A percentile compares a stretch with the other conserved stretches of the same genome.
These are phyloP conservation scores for Drymonia ruficornis DNA, from an alignment of 2,888 invertebrate species.

Conservation along the genomic window DNA sequence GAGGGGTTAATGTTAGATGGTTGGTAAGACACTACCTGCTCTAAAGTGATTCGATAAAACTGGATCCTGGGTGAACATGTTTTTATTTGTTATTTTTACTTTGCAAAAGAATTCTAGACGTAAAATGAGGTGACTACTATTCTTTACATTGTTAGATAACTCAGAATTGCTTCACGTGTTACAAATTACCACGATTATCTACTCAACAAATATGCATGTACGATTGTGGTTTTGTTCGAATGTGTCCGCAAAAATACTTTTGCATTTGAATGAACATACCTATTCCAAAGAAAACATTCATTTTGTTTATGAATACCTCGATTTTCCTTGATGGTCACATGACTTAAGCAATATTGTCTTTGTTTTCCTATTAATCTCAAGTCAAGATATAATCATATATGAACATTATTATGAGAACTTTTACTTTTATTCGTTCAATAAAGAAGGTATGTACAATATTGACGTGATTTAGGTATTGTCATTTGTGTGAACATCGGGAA, in stretches of 20 bases:
- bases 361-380: too few relatives aligned
- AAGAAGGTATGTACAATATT: background rate
- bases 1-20: too few relatives aligned
- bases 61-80: too few relatives aligned
- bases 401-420: background rate
- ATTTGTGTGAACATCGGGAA: too few relatives aligned
- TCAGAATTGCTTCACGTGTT: background rate
- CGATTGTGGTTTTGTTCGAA: background rate
- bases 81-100: too few relatives aligned
- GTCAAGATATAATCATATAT: too few relatives aligned
- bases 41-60: too few relatives aligned
- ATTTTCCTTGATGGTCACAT: slow-evolving; percentile 3
- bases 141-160: background rate
- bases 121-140: too few relatives aligned
- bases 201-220: background rate
- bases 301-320: background rate
- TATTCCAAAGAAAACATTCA: background rate
- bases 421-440: background rate
- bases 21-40: too few relatives aligned
- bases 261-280: background rate
- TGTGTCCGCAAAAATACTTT: background rate
- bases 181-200: background rate
- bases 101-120: too few relatives aligned
- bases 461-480: background rate
- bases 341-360: background rate